phyloP scores from a whole-genome alignment of 2,888 invertebrate genomes.

The Syritta pipiens region DNA sequence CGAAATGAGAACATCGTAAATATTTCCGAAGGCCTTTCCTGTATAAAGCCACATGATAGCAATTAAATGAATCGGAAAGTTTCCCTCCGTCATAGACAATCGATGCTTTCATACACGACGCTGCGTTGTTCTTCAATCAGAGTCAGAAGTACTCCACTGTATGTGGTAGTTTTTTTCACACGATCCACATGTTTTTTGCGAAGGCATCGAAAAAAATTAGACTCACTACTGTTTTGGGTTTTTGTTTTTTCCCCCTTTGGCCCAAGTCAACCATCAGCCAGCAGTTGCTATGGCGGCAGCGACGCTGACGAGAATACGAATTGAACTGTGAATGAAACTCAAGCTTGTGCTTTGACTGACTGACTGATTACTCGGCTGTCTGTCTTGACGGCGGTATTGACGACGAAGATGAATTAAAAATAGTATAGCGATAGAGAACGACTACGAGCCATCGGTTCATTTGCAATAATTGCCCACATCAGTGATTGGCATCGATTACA shows the following conservation, averaged over 20 bases:
- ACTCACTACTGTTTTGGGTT: no score
- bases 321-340: background rate
- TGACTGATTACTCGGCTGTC: no score
- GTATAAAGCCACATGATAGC: background rate
- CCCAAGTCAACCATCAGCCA: no score
- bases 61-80: constrained; percentile 6
- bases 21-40: constrained; percentile 4
- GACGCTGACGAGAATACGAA: background rate
- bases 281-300: constrained; percentile 7
- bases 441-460: background rate
- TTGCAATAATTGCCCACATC: background rate
- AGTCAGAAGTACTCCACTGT: background rate
- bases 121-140: background rate
- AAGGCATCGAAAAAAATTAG: no score
- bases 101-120: background rate
- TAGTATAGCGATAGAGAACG: no score
- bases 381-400: no score
- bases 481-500: constrained; percentile 16
- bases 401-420: no score
- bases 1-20: no score
- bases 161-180: no score
- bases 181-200: no score
- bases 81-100: constrained; percentile 28
- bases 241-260: no score
- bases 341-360: no score